These are phyloP conservation scores for Stratiomys singularior DNA, from an alignment of 2,888 invertebrate genomes.

Conservation along the genomic window DNA sequence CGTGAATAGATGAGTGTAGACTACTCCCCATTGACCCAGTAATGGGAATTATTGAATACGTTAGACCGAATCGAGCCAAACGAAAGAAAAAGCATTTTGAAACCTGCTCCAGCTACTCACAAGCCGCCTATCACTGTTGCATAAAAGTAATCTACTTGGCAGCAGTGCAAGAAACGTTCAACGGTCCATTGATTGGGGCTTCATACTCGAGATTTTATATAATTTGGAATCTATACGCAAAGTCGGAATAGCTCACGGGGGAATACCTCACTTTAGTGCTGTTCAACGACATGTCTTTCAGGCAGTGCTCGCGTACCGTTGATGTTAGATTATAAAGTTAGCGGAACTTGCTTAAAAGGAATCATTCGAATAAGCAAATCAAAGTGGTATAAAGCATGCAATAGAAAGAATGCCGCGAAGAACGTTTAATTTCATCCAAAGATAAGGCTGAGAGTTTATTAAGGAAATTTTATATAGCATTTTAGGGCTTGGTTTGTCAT, in stretches of 20 bases:
- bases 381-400: too few relatives aligned
- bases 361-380: too few relatives aligned
- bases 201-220: conserved; percentile 21
- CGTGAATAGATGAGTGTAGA: background rate
- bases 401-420: too few relatives aligned
- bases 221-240: conserved; percentile 22
- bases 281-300: too few relatives aligned
- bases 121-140: conserved; percentile 1
- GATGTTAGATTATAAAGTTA: too few relatives aligned
- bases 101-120: conserved; percentile 5
- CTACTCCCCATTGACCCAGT: conserved; percentile 23
- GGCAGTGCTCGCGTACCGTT: too few relatives aligned
- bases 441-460: too few relatives aligned
- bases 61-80: background rate
- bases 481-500: too few relatives aligned
- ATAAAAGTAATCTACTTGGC: background rate
- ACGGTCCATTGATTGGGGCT: conserved; percentile 4
- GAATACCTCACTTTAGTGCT: background rate
- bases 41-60: background rate
- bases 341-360: too few relatives aligned
- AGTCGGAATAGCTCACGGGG: background rate
- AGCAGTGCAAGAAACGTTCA: background rate
- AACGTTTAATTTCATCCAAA: too few relatives aligned
- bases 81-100: conserved; percentile 15
- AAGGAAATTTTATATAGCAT: too few relatives aligned